Conservation (phyloP, 2,797 vertebrate genomes). For the Taenioides sp. region DNA sequence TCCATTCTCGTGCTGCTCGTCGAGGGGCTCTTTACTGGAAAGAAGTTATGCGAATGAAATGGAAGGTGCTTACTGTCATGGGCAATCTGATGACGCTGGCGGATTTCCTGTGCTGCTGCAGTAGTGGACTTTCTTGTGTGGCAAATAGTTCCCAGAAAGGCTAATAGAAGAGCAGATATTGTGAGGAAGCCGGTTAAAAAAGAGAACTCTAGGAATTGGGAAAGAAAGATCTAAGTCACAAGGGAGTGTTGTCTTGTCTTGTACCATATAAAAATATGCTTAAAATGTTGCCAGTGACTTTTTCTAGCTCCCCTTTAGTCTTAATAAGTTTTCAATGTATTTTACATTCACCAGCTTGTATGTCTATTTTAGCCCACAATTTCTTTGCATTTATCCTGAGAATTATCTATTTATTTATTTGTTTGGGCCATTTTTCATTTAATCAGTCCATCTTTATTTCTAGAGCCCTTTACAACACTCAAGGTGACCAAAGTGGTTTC, state of each 20-base stretch:
- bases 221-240: neutral
- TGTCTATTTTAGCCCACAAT: neutral
- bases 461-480: too few species aligned
- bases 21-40: slow-evolving; percentile 44
- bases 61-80: slow-evolving; percentile 53
- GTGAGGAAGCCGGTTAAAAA: slow-evolving; percentile 1
- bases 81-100: slow-evolving; percentile 42
- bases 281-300: too few species aligned
- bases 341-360: neutral
- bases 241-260: neutral
- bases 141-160: slow-evolving; percentile 44
- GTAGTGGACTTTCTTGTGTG: slow-evolving; percentile 22
- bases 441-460: too few species aligned
- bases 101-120: slow-evolving; percentile 39
- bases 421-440: too few species aligned
- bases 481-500: too few species aligned
- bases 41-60: slow-evolving; percentile 39
- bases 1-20: slow-evolving; percentile 21
- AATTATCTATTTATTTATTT: too few species aligned
- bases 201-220: slow-evolving; percentile 20
- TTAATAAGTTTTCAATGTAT: too few species aligned
- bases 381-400: too few species aligned
- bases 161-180: slow-evolving; percentile 26
- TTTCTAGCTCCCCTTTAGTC: too few species aligned
- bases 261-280: too few species aligned